Base-by-base conservation (phyloP, 2,113 vertebrate species). In the Grantiella picta region DNA sequence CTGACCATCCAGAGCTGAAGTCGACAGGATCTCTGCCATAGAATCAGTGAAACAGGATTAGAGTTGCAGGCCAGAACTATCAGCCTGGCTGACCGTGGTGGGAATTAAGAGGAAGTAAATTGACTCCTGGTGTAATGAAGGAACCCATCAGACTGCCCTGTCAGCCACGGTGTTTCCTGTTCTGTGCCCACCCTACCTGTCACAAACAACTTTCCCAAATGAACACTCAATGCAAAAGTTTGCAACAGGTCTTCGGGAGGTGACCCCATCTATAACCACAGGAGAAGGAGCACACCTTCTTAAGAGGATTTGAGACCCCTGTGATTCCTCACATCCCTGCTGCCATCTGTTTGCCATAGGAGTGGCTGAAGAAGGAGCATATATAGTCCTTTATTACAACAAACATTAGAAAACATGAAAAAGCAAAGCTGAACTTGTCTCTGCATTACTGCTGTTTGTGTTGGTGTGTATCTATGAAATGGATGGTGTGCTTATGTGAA, bases 1-100 rank as follows among this genome's bases (percentile, higher is more conserved):
- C 85, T 94, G 76, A 66, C 47, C 75, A 82, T 93, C 52, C 79
- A 75, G 77, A 93, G 36, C 68, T 88, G 83, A 90, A 94, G 59
- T 65, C 6, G 36, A 87, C 40, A 56, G 69, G 72, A 94, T 77
- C 59, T 75, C 75, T 86, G 76, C 45, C 71, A 81, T 75, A 2
- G 7, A 27, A 38, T 83, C 76, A 71, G 44, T 53, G 76, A 92
- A 92, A 53, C 27, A 65, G 31, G 28, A 8, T 14, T 75, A 17
- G 59, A 61, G 36, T 15, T 18, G n/a, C n/a, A 80, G 68, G 61
- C 42, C 50, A 90, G 69, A 90, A 40, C 59, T 73, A 61, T 52
- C 50, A 72, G 60, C 54, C 35, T 88, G 70, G 23, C 59, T 82
- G 71, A 61, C 45, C 1, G 1, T 23, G 47, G 54, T n/a, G 71